Evolutionary conservation across 2,797 vertebrate genomes (phyloP), one percentile per base, ranked within the genome.

Genomic region (Falco biarmicus): DNA sequence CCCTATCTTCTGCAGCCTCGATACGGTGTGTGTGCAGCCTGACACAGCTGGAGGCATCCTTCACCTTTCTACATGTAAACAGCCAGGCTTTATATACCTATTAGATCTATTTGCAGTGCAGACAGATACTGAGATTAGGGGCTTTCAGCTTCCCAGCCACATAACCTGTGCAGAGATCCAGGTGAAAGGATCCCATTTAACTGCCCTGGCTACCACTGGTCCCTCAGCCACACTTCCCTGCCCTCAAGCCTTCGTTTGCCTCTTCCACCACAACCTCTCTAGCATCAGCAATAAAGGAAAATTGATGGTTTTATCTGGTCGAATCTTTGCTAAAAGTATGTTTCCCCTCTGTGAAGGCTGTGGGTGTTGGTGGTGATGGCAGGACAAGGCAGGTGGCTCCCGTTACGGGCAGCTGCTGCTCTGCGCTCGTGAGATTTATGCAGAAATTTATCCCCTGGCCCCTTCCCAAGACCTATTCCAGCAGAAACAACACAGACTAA

Each of bases 21-120:
- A 54, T 9, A 2, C 4, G 22, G 31, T 24, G 63, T 8, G 60
- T 73, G 86, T 43, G 45, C 39, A 82, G 66, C 63, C 54, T 25
- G 19, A 79, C 93, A 43, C 82, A 93, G 95, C 75, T 71, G 90
- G 92, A 82, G 29, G 64, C 41, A 73, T 91, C 84, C 59, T 47
- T 93, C 87, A 85, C 90, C 75, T 74, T 93, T 43, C 70, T 26
- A 28, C 1, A 0, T 25, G 1, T 31, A 75, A 87, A 73, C 41
- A 95, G 63, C 15, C 90, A 87, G 75, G 18, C 29, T 68, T 87
- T 60, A 56, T 32, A 32, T 4, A 71, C 39, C 63, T 63, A 51
- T 76, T 85, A 85, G 37, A 51, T 56, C 68, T 48, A 32, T 73
- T 69, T 76, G 50, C 47, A 68, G 59, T 10, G 43, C 71, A 68